Base-by-base conservation (phyloP, 2,113 vertebrate genomes). In the Artemisiospiza belli region DNA sequence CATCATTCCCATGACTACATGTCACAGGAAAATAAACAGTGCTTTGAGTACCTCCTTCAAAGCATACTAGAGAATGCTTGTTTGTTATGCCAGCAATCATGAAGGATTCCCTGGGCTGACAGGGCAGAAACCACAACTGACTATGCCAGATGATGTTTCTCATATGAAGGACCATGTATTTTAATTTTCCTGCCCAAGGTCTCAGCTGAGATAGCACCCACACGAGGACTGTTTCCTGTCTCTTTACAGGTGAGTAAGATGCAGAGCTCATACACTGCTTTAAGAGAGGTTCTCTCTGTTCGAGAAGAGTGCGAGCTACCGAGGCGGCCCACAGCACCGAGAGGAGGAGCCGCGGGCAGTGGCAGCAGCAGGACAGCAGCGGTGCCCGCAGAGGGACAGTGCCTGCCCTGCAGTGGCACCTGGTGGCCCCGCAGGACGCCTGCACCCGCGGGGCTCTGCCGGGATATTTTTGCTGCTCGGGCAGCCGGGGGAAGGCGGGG, bases 351-450 rank as follows among this genome's bases (percentile, higher is more conserved):
- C 0, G 41, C n/a, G 16, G 33, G n/a, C 41, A 4, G 14, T 0
- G 4, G 22, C 18, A 14, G 59, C 18, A 31, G 25, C 44, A 3
- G 33, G 59, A 15, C 31, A 5, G 76, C 8, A 5, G 76, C 6
- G 9, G 33, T 6, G 44, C 6, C 27, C 19, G 52, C 49, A 5
- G n/a, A 51, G 59, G 58, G 31, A 33, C 59, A 33, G 59, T 3
- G 59, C 18, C 59, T 58, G 83, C 79, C 91, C 58, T 80, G 90
- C 90, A 95, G 83, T 87, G 96, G 51, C 96, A 90, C 83, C 97
- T 94, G 39, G 82, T 85, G 96, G 94, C 33, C 41, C 33, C 19
- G 10, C 2, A 24, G 73, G 57, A 88, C 16, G 59, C 73, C 19
- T n/a, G 16, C 92, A 77, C 2, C 51, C 14, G 4, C 25, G 4